Conservation (phyloP, 1,140 invertebrate species). For the Conopomorpha cramerella region DNA sequence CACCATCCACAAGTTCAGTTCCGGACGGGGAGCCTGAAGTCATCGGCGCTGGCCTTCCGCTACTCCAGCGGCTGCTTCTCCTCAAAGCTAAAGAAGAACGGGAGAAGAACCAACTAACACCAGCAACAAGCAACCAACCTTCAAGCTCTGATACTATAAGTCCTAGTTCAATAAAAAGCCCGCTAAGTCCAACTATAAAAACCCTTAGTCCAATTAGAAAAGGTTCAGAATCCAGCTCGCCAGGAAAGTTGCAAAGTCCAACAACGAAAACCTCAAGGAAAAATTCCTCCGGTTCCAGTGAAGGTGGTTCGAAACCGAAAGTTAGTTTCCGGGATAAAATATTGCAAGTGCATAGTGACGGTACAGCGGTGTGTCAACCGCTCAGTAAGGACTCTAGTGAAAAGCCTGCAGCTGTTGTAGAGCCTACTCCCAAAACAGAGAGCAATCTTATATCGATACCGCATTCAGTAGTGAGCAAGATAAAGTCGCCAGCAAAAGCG, state of each 20-base stretch:
- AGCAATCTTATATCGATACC: conserved; percentile 52
- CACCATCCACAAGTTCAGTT: conserved; percentile 43
- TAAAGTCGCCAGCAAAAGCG: conserved; percentile 54
- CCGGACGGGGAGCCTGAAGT: conserved; percentile 60
- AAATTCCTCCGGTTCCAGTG: conserved; percentile 55
- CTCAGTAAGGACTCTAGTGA: conserved; percentile 39
- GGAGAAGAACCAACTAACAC: conserved; percentile 56
- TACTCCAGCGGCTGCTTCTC: conserved; percentile 77
- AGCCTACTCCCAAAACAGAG: conserved; percentile 48
- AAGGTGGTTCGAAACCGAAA: conserved; percentile 45
- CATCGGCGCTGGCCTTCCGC: conserved; percentile 73
- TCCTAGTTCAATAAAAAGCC: conserved; percentile 54
- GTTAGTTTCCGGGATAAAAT: conserved; percentile 60
- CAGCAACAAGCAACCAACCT: conserved; percentile 40
- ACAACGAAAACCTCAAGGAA: conserved; percentile 50
- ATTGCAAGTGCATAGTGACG: conserved; percentile 53
- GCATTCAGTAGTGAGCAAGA: conserved; percentile 57
- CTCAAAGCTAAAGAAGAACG: conserved; percentile 80
- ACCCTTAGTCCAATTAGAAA: conserved; percentile 50
- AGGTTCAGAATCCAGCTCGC: conserved; percentile 50
- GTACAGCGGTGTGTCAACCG: conserved; percentile 47
- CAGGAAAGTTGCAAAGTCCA: conserved; percentile 51
- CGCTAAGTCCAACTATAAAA: conserved; percentile 54
- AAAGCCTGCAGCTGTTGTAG: conserved; percentile 41
- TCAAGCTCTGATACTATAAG: conserved; percentile 57